Conservation (phyloP, 2,888 invertebrate genomes). For the Charanyca ferruginea region DNA sequence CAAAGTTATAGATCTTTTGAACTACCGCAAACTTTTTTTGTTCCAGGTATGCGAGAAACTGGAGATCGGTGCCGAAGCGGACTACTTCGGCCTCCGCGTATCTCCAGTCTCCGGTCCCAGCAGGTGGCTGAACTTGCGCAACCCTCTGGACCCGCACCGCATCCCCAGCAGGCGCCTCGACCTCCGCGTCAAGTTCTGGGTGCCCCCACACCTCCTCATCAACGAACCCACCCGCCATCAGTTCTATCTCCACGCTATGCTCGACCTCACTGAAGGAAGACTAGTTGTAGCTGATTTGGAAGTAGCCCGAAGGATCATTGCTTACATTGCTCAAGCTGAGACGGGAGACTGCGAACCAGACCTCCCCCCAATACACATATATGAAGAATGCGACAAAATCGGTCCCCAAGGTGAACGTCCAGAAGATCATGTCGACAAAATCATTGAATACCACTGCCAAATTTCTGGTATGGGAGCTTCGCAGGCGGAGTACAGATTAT, state of each 20-base stretch:
- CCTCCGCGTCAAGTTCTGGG: constrained; percentile 97
- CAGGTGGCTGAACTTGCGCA: constrained; percentile 96
- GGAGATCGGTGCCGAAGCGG: constrained; percentile 96
- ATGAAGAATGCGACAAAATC: constrained; percentile 92
- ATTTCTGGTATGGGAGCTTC: constrained; percentile 93
- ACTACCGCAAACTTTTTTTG: constrained; percentile 59
- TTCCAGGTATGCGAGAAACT: constrained; percentile 95
- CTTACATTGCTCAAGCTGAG: constrained; percentile 95
- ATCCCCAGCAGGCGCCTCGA: constrained; percentile 93
- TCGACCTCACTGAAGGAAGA: constrained; percentile 94
- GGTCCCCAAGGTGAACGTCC: constrained; percentile 92
- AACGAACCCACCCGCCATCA: constrained; percentile 96
- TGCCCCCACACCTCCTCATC: constrained; percentile 96
- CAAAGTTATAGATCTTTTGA: background rate
- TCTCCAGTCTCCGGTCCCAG: constrained; percentile 92
- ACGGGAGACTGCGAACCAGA: constrained; percentile 93
- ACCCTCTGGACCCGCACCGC: constrained; percentile 94
- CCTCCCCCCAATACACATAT: constrained; percentile 91
- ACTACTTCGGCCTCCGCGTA: constrained; percentile 96
- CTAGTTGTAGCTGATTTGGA: constrained; percentile 93
- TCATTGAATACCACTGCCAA: constrained; percentile 92
- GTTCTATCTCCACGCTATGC: constrained; percentile 96
- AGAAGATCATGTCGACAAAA: constrained; percentile 92
- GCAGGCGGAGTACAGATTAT: constrained; percentile 96
- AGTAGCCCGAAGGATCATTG: constrained; percentile 93